Evolutionary conservation across 2,113 vertebrate genomes (phyloP).

Genomic region (Gallinago media): DNA sequence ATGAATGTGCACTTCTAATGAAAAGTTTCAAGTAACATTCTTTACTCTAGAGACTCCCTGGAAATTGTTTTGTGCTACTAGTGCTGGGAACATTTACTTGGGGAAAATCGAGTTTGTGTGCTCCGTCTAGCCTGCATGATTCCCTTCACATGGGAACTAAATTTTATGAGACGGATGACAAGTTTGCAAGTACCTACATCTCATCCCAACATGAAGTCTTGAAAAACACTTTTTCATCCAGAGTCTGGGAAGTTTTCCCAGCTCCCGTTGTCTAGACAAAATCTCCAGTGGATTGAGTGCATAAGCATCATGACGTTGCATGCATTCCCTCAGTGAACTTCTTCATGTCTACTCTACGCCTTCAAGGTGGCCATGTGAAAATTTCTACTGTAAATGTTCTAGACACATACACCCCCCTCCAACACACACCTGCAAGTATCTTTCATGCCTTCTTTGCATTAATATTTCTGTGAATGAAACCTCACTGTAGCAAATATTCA

Average conservation of each 20-base stretch:
- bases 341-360: not conserved
- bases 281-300: not conserved
- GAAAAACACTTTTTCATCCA: not conserved
- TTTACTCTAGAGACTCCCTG: not conserved
- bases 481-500: not conserved
- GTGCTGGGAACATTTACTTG: not conserved
- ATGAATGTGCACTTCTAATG: accelerated
- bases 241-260: not conserved
- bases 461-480: not conserved
- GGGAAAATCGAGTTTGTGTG: not conserved
- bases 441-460: not conserved
- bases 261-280: not conserved
- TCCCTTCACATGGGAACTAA: not conserved
- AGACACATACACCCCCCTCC: not conserved
- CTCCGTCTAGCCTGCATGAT: not conserved
- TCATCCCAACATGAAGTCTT: not conserved
- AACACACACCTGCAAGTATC: not conserved
- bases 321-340: not conserved
- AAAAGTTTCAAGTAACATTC: not conserved
- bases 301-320: accelerated
- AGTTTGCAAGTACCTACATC: not conserved
- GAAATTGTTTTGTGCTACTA: accelerated
- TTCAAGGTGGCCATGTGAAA: not conserved
- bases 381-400: not conserved
- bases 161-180: not conserved